phyloP scores from a whole-genome alignment of 1,140 invertebrate species.

The Camponotus pennsylvanicus region DNA sequence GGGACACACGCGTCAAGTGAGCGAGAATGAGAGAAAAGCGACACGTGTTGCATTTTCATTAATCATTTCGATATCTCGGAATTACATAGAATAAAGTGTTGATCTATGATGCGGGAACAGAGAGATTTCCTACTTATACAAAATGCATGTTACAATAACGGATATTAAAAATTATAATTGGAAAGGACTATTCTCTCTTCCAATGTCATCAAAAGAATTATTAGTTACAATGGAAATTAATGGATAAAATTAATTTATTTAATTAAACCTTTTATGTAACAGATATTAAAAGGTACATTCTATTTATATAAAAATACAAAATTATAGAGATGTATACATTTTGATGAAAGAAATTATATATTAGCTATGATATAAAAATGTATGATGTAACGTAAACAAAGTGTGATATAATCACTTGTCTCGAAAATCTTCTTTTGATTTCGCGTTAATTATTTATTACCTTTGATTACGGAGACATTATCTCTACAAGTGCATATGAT shows the following conservation, averaged over 20 bases:
- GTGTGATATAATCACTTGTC: background rate
- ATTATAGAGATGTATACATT: background rate
- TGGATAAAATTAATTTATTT: background rate
- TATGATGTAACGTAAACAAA: background rate
- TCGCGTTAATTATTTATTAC: constrained; percentile 10
- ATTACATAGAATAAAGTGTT: constrained; percentile 27
- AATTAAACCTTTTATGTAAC: background rate
- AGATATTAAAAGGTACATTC: background rate
- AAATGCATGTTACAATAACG: background rate
- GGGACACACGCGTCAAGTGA: background rate
- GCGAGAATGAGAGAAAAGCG: background rate
- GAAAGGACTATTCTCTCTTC: background rate
- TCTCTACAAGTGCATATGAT: background rate
- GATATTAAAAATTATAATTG: background rate
- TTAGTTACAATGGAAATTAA: background rate
- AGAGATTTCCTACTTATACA: background rate
- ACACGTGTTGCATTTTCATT: constrained; percentile 43
- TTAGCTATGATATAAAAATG: background rate
- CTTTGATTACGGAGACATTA: constrained; percentile 4
- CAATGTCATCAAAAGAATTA: background rate
- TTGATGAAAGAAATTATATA: background rate
- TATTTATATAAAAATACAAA: background rate
- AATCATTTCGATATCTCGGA: constrained; percentile 45
- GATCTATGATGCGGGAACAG: background rate
- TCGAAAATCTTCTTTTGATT: background rate